Percentiles rank a stretch among this genome's conserved stretches.
phyloP scores from a whole-genome alignment of 1,140 invertebrate genomes.

The Lithobius niger region DNA sequence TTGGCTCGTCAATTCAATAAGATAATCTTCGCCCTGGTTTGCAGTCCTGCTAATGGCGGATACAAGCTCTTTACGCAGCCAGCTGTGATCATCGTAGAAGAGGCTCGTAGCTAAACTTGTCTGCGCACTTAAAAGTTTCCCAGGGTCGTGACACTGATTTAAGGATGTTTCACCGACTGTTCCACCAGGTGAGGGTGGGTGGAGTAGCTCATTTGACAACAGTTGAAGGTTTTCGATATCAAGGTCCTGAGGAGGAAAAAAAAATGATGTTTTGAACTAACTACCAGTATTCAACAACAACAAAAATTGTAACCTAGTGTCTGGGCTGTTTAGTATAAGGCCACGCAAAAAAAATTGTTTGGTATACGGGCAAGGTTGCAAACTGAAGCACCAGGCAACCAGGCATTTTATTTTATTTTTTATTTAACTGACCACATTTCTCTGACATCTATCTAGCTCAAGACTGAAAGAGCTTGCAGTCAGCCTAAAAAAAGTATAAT shows the following conservation, averaged over 20 bases:
- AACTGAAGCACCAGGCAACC: no score
- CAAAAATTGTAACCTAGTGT: not conserved
- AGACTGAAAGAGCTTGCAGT: no score
- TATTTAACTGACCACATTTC: no score
- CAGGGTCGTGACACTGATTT: conserved; percentile 14
- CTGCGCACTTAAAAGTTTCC: conserved; percentile 21
- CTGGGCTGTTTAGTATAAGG: not conserved
- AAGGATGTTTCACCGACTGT: conserved; percentile 13
- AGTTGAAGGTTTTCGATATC: conserved; percentile 34
- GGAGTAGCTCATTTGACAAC: conserved; percentile 28
- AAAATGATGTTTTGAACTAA: not conserved
- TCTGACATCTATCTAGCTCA: no score
- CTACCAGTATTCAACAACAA: not conserved
- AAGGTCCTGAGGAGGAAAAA: conserved; percentile 12
- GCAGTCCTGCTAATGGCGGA: conserved; percentile 29
- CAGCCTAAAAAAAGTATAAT: no score
- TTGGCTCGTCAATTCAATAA: conserved; percentile 31
- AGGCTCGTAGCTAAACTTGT: conserved; percentile 24
- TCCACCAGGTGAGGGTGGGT: conserved; percentile 24
- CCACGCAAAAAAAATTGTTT: no score
- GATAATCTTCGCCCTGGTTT: conserved; percentile 31
- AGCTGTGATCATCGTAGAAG: conserved; percentile 24
- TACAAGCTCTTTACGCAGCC: conserved; percentile 26
- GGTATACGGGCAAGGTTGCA: no score
- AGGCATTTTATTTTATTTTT: no score